These are phyloP conservation scores for Drepana arcuata DNA, from an alignment of 1,140 invertebrate genomes.

Conservation along the genomic window DNA sequence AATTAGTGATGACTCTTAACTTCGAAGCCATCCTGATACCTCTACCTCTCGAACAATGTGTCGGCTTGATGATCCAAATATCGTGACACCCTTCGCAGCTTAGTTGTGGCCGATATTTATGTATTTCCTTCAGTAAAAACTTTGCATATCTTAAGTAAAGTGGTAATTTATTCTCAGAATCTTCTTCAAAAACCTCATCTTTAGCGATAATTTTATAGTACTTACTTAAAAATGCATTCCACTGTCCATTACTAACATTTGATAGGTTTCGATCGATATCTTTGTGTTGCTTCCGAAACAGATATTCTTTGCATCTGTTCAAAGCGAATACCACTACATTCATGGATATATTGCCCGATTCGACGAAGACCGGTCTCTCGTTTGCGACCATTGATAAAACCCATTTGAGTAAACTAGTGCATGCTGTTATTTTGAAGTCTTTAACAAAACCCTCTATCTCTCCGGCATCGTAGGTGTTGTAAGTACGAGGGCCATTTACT, in stretches of 20 bases:
- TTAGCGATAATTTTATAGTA: constrained; percentile 65
- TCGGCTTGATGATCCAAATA: constrained; percentile 95
- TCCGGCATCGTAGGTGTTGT: constrained; percentile 62
- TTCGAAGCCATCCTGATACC: constrained; percentile 80
- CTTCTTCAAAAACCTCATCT: constrained; percentile 45
- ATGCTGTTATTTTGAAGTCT: constrained; percentile 84
- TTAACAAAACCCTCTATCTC: constrained; percentile 71
- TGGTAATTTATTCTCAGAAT: constrained; percentile 62
- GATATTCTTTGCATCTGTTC: constrained; percentile 70
- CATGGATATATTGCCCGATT: constrained; percentile 63
- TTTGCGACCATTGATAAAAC: constrained; percentile 72
- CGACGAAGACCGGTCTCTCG: constrained; percentile 46
- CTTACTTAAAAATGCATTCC: constrained; percentile 80
- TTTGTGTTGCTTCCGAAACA: constrained; percentile 63
- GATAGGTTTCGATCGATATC: constrained; percentile 67
- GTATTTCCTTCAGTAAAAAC: constrained; percentile 74
- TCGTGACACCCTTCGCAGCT: constrained; percentile 85
- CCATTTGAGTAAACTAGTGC: constrained; percentile 85
- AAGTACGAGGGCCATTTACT: constrained; percentile 73
- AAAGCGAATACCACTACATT: constrained; percentile 73
- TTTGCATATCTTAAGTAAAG: constrained; percentile 70
- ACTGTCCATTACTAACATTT: constrained; percentile 72
- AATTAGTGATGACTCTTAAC: constrained; percentile 78
- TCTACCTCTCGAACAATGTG: constrained; percentile 85
- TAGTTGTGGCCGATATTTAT: constrained; percentile 76